A percentile compares a stretch with the other conserved stretches of the same genome.
phyloP scores from a whole-genome alignment of 1,140 invertebrate genomes.

The Drosophila melanogaster region DNA sequence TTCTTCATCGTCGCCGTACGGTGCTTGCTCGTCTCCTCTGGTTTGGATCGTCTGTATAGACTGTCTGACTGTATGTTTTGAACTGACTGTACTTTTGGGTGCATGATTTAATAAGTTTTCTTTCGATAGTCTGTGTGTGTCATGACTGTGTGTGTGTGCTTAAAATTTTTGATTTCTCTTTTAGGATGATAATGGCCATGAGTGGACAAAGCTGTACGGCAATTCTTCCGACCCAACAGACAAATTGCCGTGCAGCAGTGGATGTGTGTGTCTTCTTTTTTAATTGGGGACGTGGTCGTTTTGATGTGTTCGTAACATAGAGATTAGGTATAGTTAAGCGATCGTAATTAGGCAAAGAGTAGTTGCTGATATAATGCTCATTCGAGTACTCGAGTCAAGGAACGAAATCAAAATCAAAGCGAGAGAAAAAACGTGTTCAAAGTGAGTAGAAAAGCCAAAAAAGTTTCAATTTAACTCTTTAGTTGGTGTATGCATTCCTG shows the following conservation, averaged over 20 bases:
- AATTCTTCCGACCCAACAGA: background rate
- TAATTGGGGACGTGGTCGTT: background rate
- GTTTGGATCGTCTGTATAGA: slow-evolving; percentile 28
- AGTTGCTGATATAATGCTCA: slow-evolving; percentile 70
- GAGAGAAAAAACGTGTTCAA: slow-evolving; percentile 54
- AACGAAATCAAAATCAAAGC: slow-evolving; percentile 60
- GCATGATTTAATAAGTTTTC: slow-evolving; percentile 2
- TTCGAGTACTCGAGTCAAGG: slow-evolving; percentile 58
- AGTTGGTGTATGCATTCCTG: slow-evolving; percentile 41
- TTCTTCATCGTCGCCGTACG: slow-evolving; percentile 7
- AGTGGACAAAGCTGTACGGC: slow-evolving; percentile 9
- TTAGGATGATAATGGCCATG: slow-evolving; percentile 11
- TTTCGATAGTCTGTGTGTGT: slow-evolving; percentile 20
- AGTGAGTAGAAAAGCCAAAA: slow-evolving; percentile 53
- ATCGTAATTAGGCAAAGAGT: slow-evolving; percentile 67
- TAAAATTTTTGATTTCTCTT: slow-evolving; percentile 1
- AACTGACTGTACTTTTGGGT: slow-evolving; percentile 31
- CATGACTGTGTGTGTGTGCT: slow-evolving; percentile 25
- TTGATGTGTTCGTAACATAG: slow-evolving; percentile 41
- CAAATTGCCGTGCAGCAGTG: slow-evolving; percentile 14
- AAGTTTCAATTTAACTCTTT: slow-evolving; percentile 41
- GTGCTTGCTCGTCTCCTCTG: slow-evolving; percentile 1
- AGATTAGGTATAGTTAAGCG: slow-evolving; percentile 69
- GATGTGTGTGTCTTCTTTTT: background rate
- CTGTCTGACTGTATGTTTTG: slow-evolving; percentile 36